Evolutionary conservation across 2,888 invertebrate genomes (phyloP), one percentile per base, ranked within the genome.

Genomic region (Harpalus rubripes): DNA sequence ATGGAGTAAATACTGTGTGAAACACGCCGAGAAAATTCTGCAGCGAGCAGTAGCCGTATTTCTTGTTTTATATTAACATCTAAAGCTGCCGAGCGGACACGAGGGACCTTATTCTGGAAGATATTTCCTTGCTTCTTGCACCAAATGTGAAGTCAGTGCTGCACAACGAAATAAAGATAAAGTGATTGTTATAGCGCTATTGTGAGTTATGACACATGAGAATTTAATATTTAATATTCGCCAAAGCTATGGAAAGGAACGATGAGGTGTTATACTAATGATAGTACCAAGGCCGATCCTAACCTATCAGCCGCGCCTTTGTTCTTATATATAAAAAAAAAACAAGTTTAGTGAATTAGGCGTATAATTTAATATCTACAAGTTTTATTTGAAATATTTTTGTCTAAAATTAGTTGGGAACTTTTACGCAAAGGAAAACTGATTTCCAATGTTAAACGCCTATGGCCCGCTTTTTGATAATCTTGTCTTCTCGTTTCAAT

Each of bases 11-110:
- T 32, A 32, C 32, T 1, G 32, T 32, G 32, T 32, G 32, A 32
- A 32, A 32, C 32, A 32, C 32, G 44, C 7, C 10, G 44, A 52
- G 44, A 68, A 68, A 10, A 26, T 32, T 12, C n/a, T n/a, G 32
- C 39, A 32, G 10, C 26, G n/a, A 1, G 15, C 16, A 74, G 44
- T 22, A 7, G 72, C 72, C 18, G 72, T 74, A 74, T 74, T 74
- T 74, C 72, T 74, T 74, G 72, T 74, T 44, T 74, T 74, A 74
- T 74, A 74, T 72, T 41, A 74, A 44, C 44, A 74, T 16, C 72
- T 74, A 44, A 74, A 74, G 41, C 72, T 44, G 72, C 44, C 44
- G 72, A 44, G 16, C 32, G 68, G 8, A 22, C 26, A 15, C 68
- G 7, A 68, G 59, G 15, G 59, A 59, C 15, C 59, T 59, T 15